phyloP scores from a whole-genome alignment of 1,140 invertebrate species.

The Mamestra configurata region DNA sequence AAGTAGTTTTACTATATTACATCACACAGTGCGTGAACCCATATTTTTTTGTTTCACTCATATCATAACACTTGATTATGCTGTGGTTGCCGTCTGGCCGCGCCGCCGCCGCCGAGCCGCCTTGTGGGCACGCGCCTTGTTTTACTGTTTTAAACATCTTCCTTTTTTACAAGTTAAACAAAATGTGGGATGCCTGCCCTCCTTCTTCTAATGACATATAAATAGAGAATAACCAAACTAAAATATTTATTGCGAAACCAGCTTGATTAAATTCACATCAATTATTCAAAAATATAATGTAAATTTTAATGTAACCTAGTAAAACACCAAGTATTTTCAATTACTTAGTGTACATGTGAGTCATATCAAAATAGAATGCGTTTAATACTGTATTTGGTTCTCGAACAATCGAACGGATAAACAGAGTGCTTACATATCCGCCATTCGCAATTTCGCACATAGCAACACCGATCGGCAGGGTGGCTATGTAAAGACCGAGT shows the following conservation, averaged over 20 bases:
- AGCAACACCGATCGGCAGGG: constrained; percentile 50
- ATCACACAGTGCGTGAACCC: constrained; percentile 5
- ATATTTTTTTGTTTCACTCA: constrained; percentile 37
- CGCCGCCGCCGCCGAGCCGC: not conserved
- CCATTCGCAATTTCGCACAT: constrained; percentile 50
- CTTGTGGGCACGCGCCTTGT: constrained; percentile 32
- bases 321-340: not conserved
- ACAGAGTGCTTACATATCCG: constrained; percentile 44
- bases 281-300: no score
- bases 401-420: constrained; percentile 38
- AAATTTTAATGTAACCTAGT: no score
- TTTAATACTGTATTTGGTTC: constrained; percentile 28
- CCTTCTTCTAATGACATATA: no score
- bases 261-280: no score
- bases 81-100: constrained; percentile 27
- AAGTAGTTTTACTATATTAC: not conserved
- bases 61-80: constrained; percentile 30
- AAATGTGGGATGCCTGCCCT: not conserved
- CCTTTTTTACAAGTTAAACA: not conserved
- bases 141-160: constrained; percentile 20
- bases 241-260: no score
- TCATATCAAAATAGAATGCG: not conserved
- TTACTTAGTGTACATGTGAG: not conserved
- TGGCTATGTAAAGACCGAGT: constrained; percentile 52
- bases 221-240: not conserved